phyloP scores from a whole-genome alignment of 2,888 invertebrate species.

The Phymatocera aterrima region DNA sequence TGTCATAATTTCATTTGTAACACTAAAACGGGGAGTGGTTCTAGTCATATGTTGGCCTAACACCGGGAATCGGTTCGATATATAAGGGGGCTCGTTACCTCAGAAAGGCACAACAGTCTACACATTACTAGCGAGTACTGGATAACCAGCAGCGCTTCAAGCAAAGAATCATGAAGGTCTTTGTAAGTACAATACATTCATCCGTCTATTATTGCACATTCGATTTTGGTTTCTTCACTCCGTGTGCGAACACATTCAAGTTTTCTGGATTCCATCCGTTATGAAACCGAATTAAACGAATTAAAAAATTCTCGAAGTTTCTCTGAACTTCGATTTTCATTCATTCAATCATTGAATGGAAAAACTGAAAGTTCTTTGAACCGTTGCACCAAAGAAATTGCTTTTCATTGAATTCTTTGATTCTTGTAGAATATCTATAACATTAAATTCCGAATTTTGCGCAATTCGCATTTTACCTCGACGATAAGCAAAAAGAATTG shows the following conservation, averaged over 20 bases:
- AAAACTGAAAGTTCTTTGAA: neutral
- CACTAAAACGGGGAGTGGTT: constrained; percentile 62
- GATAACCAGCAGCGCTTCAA: constrained; percentile 67
- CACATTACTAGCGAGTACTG: constrained; percentile 70
- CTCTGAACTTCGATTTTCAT: neutral
- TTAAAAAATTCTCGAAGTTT: neutral
- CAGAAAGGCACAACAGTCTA: constrained; percentile 66
- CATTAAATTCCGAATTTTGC: neutral
- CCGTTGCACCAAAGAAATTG: too few species aligned
- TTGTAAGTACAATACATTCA: constrained; percentile 63
- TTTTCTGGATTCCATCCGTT: neutral
- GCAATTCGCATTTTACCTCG: neutral
- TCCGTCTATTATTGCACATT: neutral
- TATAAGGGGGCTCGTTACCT: constrained; percentile 66
- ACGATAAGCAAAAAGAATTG: constrained; percentile 2
- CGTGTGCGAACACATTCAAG: neutral
- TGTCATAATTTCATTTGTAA: constrained; percentile 57
- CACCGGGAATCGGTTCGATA: constrained; percentile 47
- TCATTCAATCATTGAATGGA: neutral
- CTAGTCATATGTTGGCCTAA: constrained; percentile 2
- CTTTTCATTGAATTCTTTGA: too few species aligned
- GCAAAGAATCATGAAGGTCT: constrained; percentile 60
- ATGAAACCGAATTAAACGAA: neutral
- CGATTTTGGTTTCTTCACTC: neutral
- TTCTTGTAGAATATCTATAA: neutral